Evolutionary conservation across 2,888 invertebrate species (phyloP), one percentile per base, ranked within the genome.

Genomic region (Deilephila porcellus): DNA sequence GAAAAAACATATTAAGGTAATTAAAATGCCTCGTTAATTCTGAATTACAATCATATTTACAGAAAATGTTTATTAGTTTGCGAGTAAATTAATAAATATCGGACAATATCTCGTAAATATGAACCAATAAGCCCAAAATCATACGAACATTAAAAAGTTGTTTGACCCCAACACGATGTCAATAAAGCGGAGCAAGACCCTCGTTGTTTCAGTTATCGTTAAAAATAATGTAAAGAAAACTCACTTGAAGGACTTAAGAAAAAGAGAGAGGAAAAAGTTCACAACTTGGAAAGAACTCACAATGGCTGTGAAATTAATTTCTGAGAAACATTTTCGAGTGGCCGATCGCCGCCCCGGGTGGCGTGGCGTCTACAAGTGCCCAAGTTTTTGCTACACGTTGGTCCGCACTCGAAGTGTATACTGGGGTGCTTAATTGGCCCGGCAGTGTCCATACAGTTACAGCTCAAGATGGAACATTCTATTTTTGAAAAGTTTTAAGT

Each of bases 231-330:
- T 67, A 67, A 67, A 67, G 67, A 52, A 67, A 67, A 52, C 52
- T 67, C 63, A 63, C 37, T 63, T 63, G 45, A 67, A 67, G 52
- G 67, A 67, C 67, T 67, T 67, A 25, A 67, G 67, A 67, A 67
- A 72, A 72, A 73, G 59, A 73, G 59, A 67, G 56, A 59, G 56
- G 59, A 67, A 56, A 34, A 76, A 76, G 74, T 56, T 70, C 70
- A 60, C 70, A 80, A 80, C 73, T 78, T 81, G 70, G 74, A 74
- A 77, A 77, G 76, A 78, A 79, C 78, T 72, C 62, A 74, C 72
- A 74, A 74, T 72, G 64, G 72, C 78, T 75, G 77, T 77, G 76
- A 78, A 79, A 81, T 80, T 80, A 80, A 80, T 80, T 79, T 79
- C 70, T 76, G 75, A 74, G 76, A 78, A 78, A 76, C 79, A 77